Percentiles rank a stretch among this genome's conserved stretches.
Evolutionary conservation across 2,888 invertebrate species (phyloP).

Genomic region (Pherbina coryleti): DNA sequence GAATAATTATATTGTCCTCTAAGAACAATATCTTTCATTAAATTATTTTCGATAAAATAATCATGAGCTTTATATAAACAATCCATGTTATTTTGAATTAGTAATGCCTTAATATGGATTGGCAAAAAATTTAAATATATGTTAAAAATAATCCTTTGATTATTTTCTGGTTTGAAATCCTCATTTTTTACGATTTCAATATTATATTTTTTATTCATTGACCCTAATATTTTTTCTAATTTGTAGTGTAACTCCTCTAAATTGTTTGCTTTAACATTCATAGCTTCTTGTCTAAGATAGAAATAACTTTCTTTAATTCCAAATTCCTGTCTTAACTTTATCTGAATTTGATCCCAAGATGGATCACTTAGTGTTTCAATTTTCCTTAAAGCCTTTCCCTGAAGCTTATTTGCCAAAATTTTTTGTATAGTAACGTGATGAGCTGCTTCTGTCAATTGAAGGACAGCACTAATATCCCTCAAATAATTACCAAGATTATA

Average conservation of each 20-base stretch:
- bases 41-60: too few species aligned
- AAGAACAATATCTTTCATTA: too few species aligned
- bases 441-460: background rate
- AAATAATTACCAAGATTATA: slow-evolving; percentile 5
- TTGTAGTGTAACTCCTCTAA: slow-evolving; percentile 39
- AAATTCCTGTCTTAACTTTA: slow-evolving; percentile 41
- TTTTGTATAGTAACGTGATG: background rate
- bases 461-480: slow-evolving; percentile 14
- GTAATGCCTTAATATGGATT: slow-evolving; percentile 33
- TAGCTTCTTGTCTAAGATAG: slow-evolving; percentile 35
- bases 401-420: slow-evolving; percentile 18
- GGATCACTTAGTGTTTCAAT: slow-evolving; percentile 10
- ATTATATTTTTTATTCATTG: slow-evolving; percentile 40
- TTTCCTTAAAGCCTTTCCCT: slow-evolving; percentile 8
- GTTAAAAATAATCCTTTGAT: slow-evolving; percentile 36
- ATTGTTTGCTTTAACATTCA: too few species aligned
- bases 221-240: slow-evolving; percentile 26
- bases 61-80: too few species aligned
- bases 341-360: slow-evolving; percentile 35
- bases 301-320: slow-evolving; percentile 40
- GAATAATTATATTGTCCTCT: too few species aligned
- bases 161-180: slow-evolving; percentile 33
- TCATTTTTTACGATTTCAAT: slow-evolving; percentile 26
- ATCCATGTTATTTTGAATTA: slow-evolving; percentile 45
- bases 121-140: slow-evolving; percentile 41